phyloP scores from a whole-genome alignment of 2,113 vertebrate genomes.

The Paradisaea rubra region DNA sequence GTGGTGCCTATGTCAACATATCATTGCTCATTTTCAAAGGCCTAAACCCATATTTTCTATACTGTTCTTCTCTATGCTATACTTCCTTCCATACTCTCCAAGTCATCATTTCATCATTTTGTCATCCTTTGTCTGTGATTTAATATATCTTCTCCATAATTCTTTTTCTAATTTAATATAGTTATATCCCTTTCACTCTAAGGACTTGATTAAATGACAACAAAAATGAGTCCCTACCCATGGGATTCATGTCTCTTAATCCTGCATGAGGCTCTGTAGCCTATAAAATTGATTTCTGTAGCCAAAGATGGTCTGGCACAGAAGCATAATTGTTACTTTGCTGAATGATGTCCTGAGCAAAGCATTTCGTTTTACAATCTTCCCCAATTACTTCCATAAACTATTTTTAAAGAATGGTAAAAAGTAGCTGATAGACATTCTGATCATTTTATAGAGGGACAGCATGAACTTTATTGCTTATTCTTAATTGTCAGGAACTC shows the following conservation, averaged over 20 bases:
- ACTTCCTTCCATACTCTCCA: constrained; percentile 1
- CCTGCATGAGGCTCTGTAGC: background rate
- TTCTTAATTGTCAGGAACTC: background rate
- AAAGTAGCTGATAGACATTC: background rate
- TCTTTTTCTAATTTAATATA: constrained; percentile 34
- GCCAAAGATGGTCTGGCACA: background rate
- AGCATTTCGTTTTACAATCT: background rate
- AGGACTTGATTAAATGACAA: constrained; percentile 28
- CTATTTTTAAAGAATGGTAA: background rate
- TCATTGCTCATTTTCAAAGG: constrained; percentile 64
- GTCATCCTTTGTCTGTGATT: constrained; percentile 47
- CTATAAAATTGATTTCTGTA: constrained; percentile 17
- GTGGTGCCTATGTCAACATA: constrained; percentile 26
- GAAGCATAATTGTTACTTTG: constrained; percentile 23
- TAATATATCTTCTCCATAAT: constrained; percentile 21
- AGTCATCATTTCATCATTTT: constrained; percentile 50
- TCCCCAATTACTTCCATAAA: background rate
- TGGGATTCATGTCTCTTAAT: constrained; percentile 2
- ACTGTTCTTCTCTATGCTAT: constrained; percentile 29
- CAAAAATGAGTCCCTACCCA: background rate
- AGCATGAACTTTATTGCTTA: background rate
- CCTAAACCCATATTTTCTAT: constrained; percentile 55
- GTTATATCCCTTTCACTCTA: constrained; percentile 14
- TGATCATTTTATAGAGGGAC: background rate
- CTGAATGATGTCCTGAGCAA: constrained; percentile 1